Percentiles rank a stretch among this genome's conserved stretches.
These are phyloP conservation scores for Eupeodes latifasciatus DNA, from an alignment of 2,888 invertebrate genomes.

Conservation along the genomic window DNA sequence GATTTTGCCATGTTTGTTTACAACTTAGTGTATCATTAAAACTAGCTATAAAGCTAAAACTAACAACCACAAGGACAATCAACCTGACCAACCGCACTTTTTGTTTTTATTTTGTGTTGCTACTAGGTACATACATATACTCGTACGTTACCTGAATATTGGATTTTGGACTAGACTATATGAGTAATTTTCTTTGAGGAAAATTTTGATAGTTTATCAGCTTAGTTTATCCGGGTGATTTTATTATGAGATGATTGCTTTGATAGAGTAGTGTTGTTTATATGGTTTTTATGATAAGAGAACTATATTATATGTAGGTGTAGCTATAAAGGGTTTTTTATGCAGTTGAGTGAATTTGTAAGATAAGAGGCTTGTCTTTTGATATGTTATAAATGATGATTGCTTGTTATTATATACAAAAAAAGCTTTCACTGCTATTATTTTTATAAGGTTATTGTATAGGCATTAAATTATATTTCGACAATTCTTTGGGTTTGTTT, in stretches of 20 bases:
- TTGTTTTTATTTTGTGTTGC: neutral
- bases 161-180: neutral
- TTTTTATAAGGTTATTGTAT: too few relatives aligned
- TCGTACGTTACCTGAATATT: too few relatives aligned
- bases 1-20: too few relatives aligned
- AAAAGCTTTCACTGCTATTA: too few relatives aligned
- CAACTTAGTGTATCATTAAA: too few relatives aligned
- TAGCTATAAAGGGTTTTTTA: neutral
- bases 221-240: conserved; percentile 29
- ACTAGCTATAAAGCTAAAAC: conserved; percentile 5
- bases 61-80: neutral
- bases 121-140: too few relatives aligned
- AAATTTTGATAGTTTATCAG: conserved; percentile 54
- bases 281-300: conserved; percentile 13
- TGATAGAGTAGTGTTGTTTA: conserved; percentile 34
- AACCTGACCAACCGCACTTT: neutral
- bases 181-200: conserved; percentile 50
- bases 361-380: neutral
- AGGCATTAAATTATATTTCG: too few relatives aligned
- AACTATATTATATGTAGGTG: neutral
- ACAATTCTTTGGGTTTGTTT: too few relatives aligned
- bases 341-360: conserved; percentile 4
- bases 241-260: conserved; percentile 35
- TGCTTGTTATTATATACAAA: too few relatives aligned
- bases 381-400: neutral